Evolutionary conservation across 2,888 invertebrate species (phyloP).

Genomic region (Luffia ferchaultella): DNA sequence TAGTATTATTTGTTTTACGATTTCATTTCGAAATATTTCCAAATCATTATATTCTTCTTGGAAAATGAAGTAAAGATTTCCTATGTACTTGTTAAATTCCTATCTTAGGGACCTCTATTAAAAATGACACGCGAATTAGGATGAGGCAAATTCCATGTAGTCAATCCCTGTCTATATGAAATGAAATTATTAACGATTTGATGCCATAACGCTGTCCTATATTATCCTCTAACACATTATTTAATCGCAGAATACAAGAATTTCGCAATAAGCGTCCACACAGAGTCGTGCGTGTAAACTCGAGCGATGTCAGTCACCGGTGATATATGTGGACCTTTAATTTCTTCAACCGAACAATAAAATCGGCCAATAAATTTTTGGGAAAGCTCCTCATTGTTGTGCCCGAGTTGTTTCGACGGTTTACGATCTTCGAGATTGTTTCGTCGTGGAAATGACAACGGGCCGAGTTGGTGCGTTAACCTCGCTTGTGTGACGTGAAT

Average conservation of each 20-base stretch:
- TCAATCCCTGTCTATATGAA: too few species aligned
- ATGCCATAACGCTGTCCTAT: too few species aligned
- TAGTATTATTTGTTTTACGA: too few species aligned
- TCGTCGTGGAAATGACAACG: slow-evolving; percentile 17
- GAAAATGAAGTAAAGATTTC: too few species aligned
- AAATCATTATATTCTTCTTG: too few species aligned
- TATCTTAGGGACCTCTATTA: too few species aligned
- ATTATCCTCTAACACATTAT: too few species aligned
- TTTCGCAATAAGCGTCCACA: not conserved
- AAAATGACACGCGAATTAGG: too few species aligned
- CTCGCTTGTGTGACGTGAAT: not conserved
- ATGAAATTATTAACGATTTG: too few species aligned
- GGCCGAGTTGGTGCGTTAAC: slow-evolving; percentile 6
- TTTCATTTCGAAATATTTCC: too few species aligned
- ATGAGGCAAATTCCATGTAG: too few species aligned
- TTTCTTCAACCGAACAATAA: slow-evolving; percentile 36
- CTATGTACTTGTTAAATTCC: too few species aligned
- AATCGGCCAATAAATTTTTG: slow-evolving; percentile 36
- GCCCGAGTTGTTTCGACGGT: slow-evolving; percentile 30
- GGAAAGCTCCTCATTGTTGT: slow-evolving; percentile 29
- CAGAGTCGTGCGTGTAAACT: not conserved
- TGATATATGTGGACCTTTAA: slow-evolving; percentile 29
- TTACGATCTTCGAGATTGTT: slow-evolving; percentile 30
- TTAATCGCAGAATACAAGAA: not conserved
- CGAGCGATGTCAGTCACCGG: slow-evolving; percentile 1